These are phyloP conservation scores for Tachystola acroxantha DNA, from an alignment of 2,888 invertebrate species.

Conservation along the genomic window DNA sequence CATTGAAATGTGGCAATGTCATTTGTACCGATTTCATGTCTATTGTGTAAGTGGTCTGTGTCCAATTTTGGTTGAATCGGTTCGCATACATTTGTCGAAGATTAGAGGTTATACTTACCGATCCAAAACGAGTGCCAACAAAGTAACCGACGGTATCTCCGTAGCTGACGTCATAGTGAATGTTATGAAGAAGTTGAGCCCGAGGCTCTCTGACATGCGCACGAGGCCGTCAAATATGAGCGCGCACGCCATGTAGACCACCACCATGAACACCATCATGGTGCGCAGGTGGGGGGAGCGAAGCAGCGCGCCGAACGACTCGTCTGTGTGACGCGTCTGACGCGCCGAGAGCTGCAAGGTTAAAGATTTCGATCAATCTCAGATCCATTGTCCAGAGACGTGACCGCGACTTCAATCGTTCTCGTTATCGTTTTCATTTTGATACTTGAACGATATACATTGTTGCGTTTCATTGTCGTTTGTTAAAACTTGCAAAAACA, in stretches of 20 bases:
- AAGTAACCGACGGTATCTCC: constrained; percentile 62
- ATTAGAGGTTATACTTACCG: constrained; percentile 38
- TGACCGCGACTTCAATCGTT: too few relatives aligned
- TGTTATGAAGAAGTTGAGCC: constrained; percentile 65
- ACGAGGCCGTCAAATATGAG: constrained; percentile 68
- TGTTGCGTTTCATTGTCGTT: too few relatives aligned
- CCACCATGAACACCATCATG: constrained; percentile 45
- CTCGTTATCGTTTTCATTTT: too few relatives aligned
- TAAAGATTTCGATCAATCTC: too few relatives aligned
- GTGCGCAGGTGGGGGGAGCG: constrained; percentile 43
- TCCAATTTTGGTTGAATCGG: too few relatives aligned
- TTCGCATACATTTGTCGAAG: too few relatives aligned
- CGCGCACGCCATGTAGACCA: constrained; percentile 60
- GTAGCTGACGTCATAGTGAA: constrained; percentile 66
- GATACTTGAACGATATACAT: too few relatives aligned
- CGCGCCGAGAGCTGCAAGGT: constrained; percentile 43
- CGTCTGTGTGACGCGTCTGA: constrained; percentile 43
- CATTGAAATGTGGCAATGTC: too few relatives aligned
- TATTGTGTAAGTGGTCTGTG: too few relatives aligned
- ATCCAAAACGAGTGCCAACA: constrained; percentile 55
- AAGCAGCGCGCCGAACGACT: constrained; percentile 45
- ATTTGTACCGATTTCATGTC: too few relatives aligned
- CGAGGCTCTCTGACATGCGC: constrained; percentile 61
- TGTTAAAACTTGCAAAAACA: too few relatives aligned
- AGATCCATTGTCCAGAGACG: too few relatives aligned